Conservation (phyloP, 1,140 invertebrate species). For the Idris sp. region DNA sequence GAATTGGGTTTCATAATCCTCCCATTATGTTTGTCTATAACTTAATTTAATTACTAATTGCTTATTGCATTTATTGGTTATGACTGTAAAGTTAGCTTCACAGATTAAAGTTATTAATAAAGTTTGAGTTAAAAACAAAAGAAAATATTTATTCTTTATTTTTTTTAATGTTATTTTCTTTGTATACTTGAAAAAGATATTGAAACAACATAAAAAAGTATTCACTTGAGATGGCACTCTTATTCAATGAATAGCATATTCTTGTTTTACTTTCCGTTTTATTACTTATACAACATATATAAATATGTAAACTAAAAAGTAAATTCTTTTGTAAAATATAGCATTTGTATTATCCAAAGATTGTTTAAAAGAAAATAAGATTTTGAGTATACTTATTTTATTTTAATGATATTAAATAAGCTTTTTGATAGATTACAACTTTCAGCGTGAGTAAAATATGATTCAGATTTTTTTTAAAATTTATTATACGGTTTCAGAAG, state of each 20-base stretch:
- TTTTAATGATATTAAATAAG: no score
- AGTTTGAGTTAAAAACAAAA: neutral
- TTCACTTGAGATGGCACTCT: neutral
- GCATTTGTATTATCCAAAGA: neutral
- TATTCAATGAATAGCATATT: constrained; percentile 9
- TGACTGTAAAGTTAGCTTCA: constrained; percentile 3
- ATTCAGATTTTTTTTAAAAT: no score
- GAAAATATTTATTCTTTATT: constrained; percentile 16
- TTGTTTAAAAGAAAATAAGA: neutral
- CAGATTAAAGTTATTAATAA: constrained; percentile 14
- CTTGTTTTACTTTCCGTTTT: constrained; percentile 1
- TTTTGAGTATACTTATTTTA: neutral
- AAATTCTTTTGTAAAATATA: constrained; percentile 13
- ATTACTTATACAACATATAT: constrained; percentile 9
- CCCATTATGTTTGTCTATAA: constrained; percentile 6
- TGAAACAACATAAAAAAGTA: constrained; percentile 23
- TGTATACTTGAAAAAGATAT: constrained; percentile 19
- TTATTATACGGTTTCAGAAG: no score
- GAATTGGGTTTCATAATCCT: constrained; percentile 16
- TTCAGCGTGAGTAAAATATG: no score
- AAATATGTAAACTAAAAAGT: constrained; percentile 9
- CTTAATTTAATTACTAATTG: constrained; percentile 15
- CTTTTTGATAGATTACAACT: no score
- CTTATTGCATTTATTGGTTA: constrained; percentile 7
- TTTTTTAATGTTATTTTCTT: no score